Conservation (phyloP, 2,113 vertebrate species). For the Pelusios castaneus region DNA sequence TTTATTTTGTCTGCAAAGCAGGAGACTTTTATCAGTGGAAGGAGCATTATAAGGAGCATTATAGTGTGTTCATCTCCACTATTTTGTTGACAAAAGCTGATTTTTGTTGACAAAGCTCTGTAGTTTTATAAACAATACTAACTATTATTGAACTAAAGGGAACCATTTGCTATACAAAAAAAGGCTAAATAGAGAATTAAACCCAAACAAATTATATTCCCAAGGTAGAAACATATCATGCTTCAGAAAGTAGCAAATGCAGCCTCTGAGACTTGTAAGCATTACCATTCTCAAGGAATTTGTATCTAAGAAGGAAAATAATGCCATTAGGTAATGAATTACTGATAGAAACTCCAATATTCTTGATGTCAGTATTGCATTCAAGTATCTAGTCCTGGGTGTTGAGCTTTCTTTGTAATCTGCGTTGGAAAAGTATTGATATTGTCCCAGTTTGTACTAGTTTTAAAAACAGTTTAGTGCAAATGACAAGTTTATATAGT, state of each 20-base stretch:
- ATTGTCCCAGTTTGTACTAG: background rate
- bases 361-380: background rate
- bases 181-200: background rate
- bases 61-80: too few relatives aligned
- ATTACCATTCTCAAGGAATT: background rate
- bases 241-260: constrained; percentile 35
- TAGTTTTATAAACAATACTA: background rate
- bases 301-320: background rate
- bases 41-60: too few relatives aligned
- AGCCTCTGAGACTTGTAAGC: constrained; percentile 10
- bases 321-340: constrained; percentile 12
- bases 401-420: background rate
- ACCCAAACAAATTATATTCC: background rate
- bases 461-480: background rate
- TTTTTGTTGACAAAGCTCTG: too few relatives aligned
- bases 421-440: constrained; percentile 8
- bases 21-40: too few relatives aligned
- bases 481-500: background rate
- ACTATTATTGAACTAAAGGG: background rate
- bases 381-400: background rate
- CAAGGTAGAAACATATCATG: constrained; percentile 28
- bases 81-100: too few relatives aligned
- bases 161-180: constrained; percentile 1
- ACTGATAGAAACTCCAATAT: background rate
- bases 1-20: too few relatives aligned